Base-by-base conservation (phyloP, 2,888 invertebrate genomes). In the Thalpophila matura region DNA sequence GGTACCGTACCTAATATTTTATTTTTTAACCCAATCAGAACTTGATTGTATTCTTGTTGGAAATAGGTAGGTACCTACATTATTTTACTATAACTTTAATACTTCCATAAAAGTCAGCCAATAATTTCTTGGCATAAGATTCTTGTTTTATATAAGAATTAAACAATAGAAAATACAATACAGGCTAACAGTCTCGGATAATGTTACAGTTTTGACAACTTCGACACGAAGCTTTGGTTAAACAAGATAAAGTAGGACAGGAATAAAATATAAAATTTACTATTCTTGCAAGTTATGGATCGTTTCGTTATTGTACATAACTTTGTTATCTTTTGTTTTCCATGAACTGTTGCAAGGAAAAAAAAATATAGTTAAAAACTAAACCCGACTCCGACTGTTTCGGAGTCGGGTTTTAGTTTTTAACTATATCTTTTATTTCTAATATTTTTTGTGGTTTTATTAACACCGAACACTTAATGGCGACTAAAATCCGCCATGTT, bases 201-300 rank as follows among this genome's bases (percentile, higher is more conserved):
- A n/a, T 9, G 12, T 22, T 27, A 12, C n/a, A 33, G 16, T 29
- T 7, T n/a, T 33, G 10, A 47, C 18, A 47, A 60, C 2, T 45
- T 38, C 18, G 14, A 14, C 5, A 24, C 6, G n/a, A n/a, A 33
- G n/a, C 5, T 45, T 38, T 67, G 18, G n/a, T 20, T 68, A 68
- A 33, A 38, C 12, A 33, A n/a, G 46, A 63, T 38, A 55, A 45
- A 42, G 3, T 26, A 16, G 43, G 20, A 38, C 20, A 47, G n/a
- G n/a, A 40, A 61, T 12, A 20, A 63, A 51, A 54, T 70, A 49
- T n/a, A n/a, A n/a, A n/a, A n/a, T 71, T 63, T 37, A 47, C 40
- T 16, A 31, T 33, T 31, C 12, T 5, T 16, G 2, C 14, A 40
- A 42, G 16, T 50, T 35, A 68, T 35, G 1, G 9, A 45, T 16